Evolutionary conservation across 1,140 invertebrate species (phyloP).

Genomic region (Oscheius sp.): DNA sequence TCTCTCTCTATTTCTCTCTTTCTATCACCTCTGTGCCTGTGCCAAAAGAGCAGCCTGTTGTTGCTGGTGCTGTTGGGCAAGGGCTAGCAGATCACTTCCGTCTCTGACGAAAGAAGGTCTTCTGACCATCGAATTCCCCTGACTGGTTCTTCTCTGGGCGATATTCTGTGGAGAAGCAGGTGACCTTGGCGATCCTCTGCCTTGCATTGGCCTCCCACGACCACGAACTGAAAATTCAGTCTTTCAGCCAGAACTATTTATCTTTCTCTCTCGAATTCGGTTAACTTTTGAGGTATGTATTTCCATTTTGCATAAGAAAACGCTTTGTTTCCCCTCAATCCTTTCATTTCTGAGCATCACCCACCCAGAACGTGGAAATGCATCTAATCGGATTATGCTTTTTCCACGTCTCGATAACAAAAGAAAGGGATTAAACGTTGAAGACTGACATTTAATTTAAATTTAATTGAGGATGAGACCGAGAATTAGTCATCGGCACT

Average conservation of each 20-base stretch:
- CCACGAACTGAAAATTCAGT: slow-evolving; percentile 34
- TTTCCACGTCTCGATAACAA: not conserved
- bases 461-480: too few species aligned
- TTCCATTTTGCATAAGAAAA: too few species aligned
- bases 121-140: slow-evolving; percentile 6
- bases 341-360: not conserved
- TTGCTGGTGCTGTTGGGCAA: slow-evolving; percentile 16
- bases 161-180: slow-evolving; percentile 24
- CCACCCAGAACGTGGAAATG: too few species aligned
- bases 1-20: too few species aligned
- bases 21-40: slow-evolving; percentile 1
- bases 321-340: not conserved
- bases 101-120: slow-evolving; percentile 4
- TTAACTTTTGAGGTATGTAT: too few species aligned
- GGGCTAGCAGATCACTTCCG: not conserved
- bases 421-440: too few species aligned
- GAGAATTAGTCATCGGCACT: too few species aligned
- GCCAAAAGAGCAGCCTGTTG: not conserved
- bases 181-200: slow-evolving; percentile 26
- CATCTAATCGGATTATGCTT: not conserved
- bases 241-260: not conserved
- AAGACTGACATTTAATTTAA: too few species aligned
- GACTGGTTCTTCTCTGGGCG: slow-evolving; percentile 11
- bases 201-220: slow-evolving; percentile 40
- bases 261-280: not conserved